Conservation (phyloP, 2,888 invertebrate species). For the Baronia brevicornis region DNA sequence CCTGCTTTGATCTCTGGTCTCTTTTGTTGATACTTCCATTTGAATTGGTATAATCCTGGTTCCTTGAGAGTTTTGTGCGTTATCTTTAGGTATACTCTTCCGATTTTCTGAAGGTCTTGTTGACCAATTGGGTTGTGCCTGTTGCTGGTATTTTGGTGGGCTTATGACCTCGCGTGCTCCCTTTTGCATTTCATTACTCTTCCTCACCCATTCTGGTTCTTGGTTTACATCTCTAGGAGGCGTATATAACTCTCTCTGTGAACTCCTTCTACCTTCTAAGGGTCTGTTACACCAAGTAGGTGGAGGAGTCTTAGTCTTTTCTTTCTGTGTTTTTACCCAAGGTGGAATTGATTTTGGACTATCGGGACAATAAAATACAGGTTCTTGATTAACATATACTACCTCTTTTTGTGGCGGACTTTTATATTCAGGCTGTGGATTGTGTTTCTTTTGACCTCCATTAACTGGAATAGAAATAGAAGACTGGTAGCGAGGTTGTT, state of each 20-base stretch:
- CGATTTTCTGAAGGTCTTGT: constrained; percentile 64
- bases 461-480: constrained; percentile 68
- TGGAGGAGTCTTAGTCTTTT: constrained; percentile 68
- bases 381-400: constrained; percentile 64
- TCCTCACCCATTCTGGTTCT: constrained; percentile 66
- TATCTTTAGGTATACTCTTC: constrained; percentile 59
- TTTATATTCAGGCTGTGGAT: constrained; percentile 43
- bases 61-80: constrained; percentile 39
- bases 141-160: constrained; percentile 61
- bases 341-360: constrained; percentile 64
- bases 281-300: constrained; percentile 64
- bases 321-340: constrained; percentile 66
- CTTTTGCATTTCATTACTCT: constrained; percentile 59
- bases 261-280: constrained; percentile 52
- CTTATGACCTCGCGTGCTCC: constrained; percentile 55
- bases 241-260: constrained; percentile 53
- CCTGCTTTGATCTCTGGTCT: constrained; percentile 43
- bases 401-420: constrained; percentile 51
- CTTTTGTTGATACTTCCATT: constrained; percentile 72
- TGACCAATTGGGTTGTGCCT: constrained; percentile 61
- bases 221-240: constrained; percentile 55
- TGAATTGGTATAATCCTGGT: constrained; percentile 80
- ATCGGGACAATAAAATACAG: constrained; percentile 61
- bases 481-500: constrained; percentile 59
- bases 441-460: constrained; percentile 42